Evolutionary conservation across 1,140 invertebrate species (phyloP).

Genomic region (Brachystomella parvula): DNA sequence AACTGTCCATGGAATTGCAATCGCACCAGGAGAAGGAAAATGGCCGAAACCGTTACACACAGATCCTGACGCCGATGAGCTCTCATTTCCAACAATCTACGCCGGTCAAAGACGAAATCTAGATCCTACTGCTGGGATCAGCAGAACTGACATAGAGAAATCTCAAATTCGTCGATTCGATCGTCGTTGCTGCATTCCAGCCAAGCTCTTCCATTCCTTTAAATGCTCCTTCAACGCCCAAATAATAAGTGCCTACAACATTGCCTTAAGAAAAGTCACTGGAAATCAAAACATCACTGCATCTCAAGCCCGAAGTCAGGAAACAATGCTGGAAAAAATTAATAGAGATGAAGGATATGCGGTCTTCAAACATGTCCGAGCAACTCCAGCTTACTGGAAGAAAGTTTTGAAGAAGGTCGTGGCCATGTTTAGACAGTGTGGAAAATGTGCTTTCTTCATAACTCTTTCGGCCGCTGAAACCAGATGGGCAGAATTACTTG

Average conservation of each 20-base stretch:
- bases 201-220: slow-evolving; percentile 2
- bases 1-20: neutral
- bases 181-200: neutral
- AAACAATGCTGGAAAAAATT: neutral
- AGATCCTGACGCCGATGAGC: slow-evolving; percentile 22
- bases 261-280: slow-evolving; percentile 19
- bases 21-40: slow-evolving; percentile 17
- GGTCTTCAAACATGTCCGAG: slow-evolving; percentile 38
- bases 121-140: neutral
- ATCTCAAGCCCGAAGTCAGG: neutral
- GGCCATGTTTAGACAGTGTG: slow-evolving; percentile 44
- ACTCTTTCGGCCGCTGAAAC: slow-evolving; percentile 43
- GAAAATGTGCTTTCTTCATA: slow-evolving; percentile 42
- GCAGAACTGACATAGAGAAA: neutral
- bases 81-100: slow-evolving; percentile 6
- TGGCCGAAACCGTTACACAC: neutral
- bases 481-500: slow-evolving; percentile 42
- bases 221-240: slow-evolving; percentile 9
- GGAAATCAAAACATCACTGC: slow-evolving; percentile 27
- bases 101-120: neutral
- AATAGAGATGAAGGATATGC: slow-evolving; percentile 23
- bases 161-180: slow-evolving; percentile 11
- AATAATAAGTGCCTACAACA: slow-evolving; percentile 5
- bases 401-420: slow-evolving; percentile 19
- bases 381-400: slow-evolving; percentile 33